A percentile compares a stretch with the other conserved stretches of the same genome.
Conservation (phyloP, 2,888 invertebrate species). For the Pseudoips prasinana region DNA sequence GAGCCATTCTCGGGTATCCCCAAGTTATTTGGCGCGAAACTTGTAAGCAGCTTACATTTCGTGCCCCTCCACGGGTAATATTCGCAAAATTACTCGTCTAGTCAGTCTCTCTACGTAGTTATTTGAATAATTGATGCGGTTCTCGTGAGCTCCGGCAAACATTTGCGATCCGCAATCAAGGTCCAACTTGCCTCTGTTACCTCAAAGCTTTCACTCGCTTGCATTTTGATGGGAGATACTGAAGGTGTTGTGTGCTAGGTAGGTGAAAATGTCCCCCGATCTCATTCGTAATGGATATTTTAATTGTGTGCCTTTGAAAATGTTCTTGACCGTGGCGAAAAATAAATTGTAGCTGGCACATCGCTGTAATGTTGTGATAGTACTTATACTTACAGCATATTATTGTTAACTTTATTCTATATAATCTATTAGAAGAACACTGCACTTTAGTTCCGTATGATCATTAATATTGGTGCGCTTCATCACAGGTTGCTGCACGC, state of each 20-base stretch:
- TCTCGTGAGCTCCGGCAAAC: constrained; percentile 67
- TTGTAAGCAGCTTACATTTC: constrained; percentile 73
- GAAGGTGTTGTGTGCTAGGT: constrained; percentile 32
- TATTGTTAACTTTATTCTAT: too few species aligned
- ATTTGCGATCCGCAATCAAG: constrained; percentile 76
- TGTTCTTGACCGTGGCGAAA: too few species aligned
- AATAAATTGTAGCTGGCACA: too few species aligned
- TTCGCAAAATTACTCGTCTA: constrained; percentile 68
- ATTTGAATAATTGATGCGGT: constrained; percentile 76
- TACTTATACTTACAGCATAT: too few species aligned
- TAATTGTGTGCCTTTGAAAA: constrained; percentile 10
- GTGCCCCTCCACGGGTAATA: constrained; percentile 58
- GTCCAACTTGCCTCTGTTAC: constrained; percentile 57
- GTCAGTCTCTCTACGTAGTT: constrained; percentile 61
- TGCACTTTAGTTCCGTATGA: too few species aligned
- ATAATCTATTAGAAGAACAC: too few species aligned
- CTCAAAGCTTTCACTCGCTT: constrained; percentile 45
- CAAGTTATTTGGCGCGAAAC: constrained; percentile 63
- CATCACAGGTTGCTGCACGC: too few species aligned
- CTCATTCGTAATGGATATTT: constrained; percentile 21
- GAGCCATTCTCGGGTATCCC: constrained; percentile 50
- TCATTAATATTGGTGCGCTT: too few species aligned
- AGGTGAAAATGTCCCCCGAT: constrained; percentile 21
- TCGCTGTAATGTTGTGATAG: too few species aligned
- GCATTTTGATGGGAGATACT: constrained; percentile 35